Base-by-base conservation (phyloP, 1,140 invertebrate genomes). In the Bombus breviceps region DNA sequence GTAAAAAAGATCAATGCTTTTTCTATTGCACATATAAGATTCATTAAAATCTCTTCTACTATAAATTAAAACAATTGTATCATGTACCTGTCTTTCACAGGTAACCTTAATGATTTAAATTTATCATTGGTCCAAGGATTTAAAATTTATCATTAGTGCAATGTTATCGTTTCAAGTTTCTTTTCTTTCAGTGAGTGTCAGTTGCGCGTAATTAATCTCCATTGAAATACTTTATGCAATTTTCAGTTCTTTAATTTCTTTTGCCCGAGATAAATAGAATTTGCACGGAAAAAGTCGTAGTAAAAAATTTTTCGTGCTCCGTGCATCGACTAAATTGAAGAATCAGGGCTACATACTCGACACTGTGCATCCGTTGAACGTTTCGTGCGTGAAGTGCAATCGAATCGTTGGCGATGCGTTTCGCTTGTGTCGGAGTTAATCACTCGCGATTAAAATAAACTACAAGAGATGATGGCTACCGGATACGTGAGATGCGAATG, bases 371-470 rank as follows among this genome's bases (percentile, higher is more conserved):
- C 5, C 28, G 12, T 80, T 25, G 39, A 32, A 69, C 15, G 15
- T 10, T 62, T 37, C 6, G 32, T 13, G 32, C 2, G 25, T 10
- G 25, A n/a, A 68, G 59, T n/a, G 25, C 22, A 69, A 47, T 53
- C 6, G 12, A 34, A 2, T 10, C n/a, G 32, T 12, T 22, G n/a
- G 1, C 72, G 22, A 53, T n/a, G 12, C 59, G 66, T 68, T 62
- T 28, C 18, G 39, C 41, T 10, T 28, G n/a, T 28, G 53, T 32
- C 43, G 1, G 34, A n/a, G 25, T 74, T 82, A 74, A 74, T 82
- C 80, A 22, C 37, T 25, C 15, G 25, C 37, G 66, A 71, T 81
- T 81, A 32, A 71, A 81, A 74, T 41, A 57, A 62, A 64, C 37
- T 82, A 2, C 13, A 74, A 39, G 12, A 57, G 22, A 59, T 62